Conservation (phyloP, 2,888 invertebrate species). For the Xestia ashworthii region DNA sequence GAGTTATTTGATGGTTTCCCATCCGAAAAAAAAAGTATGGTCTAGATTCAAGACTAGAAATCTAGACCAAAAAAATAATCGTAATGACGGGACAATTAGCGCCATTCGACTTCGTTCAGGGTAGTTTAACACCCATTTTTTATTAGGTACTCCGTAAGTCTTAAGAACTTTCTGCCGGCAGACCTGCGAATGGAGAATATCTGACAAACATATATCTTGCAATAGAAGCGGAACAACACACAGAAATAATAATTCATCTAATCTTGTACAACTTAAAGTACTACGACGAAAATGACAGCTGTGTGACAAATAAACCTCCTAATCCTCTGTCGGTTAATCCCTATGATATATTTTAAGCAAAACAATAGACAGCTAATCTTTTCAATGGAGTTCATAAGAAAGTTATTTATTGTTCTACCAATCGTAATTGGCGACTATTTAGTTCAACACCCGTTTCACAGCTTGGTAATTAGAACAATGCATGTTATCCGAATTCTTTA, state of each 20-base stretch:
- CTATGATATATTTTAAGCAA: neutral
- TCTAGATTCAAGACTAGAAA: no score
- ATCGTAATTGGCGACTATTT: slow-evolving; percentile 14
- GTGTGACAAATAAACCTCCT: neutral
- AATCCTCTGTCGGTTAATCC: slow-evolving; percentile 29
- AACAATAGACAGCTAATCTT: slow-evolving; percentile 25
- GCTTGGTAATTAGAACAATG: slow-evolving; percentile 22
- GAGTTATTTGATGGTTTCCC: no score
- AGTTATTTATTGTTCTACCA: slow-evolving; percentile 12
- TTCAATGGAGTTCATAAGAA: neutral
- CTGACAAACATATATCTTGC: no score
- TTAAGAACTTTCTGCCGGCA: no score
- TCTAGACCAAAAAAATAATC: no score
- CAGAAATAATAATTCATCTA: neutral
- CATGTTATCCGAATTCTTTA: slow-evolving; percentile 10
- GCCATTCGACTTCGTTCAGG: no score
- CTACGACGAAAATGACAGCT: neutral
- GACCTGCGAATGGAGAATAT: no score
- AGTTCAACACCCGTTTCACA: neutral
- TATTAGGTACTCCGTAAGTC: no score
- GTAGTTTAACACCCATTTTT: no score
- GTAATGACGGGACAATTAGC: no score
- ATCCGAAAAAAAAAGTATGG: no score
- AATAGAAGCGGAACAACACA: neutral
- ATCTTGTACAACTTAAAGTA: neutral